A percentile compares a stretch with the other conserved stretches of the same genome.
Evolutionary conservation across 2,888 invertebrate genomes (phyloP).

Genomic region (Siphlonurus alternatus): DNA sequence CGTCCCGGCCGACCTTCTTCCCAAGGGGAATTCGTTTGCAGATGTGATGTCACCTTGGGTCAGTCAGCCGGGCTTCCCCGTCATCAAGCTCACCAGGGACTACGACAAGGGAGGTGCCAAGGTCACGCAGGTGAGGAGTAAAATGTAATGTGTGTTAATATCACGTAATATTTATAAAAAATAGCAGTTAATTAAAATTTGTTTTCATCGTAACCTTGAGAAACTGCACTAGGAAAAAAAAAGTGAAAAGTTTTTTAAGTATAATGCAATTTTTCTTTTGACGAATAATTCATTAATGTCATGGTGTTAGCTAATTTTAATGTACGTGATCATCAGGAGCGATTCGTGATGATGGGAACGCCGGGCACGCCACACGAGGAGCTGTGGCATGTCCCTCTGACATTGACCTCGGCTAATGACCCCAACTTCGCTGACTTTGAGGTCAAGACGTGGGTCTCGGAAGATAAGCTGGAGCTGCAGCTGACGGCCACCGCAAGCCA

Average conservation of each 20-base stretch:
- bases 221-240: no score
- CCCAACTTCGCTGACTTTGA: not conserved
- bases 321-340: no score
- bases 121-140: conserved; percentile 17
- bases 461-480: conserved; percentile 2
- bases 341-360: not conserved
- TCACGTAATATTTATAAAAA: not conserved
- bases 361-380: not conserved
- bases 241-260: no score
- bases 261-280: no score
- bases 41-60: conserved; percentile 57
- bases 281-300: no score
- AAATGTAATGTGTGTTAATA: not conserved
- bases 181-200: no score
- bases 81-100: conserved; percentile 38
- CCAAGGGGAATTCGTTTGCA: conserved; percentile 32
- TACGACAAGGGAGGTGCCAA: conserved; percentile 24
- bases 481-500: conserved; percentile 19
- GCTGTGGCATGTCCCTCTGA: not conserved
- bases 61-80: conserved; percentile 49
- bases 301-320: no score
- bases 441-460: not conserved
- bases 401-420: not conserved
- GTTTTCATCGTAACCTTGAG: no score
- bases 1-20: conserved; percentile 17